Evolutionary conservation across 2,888 invertebrate genomes (phyloP).

Genomic region (Taphrorychus bicolor): DNA sequence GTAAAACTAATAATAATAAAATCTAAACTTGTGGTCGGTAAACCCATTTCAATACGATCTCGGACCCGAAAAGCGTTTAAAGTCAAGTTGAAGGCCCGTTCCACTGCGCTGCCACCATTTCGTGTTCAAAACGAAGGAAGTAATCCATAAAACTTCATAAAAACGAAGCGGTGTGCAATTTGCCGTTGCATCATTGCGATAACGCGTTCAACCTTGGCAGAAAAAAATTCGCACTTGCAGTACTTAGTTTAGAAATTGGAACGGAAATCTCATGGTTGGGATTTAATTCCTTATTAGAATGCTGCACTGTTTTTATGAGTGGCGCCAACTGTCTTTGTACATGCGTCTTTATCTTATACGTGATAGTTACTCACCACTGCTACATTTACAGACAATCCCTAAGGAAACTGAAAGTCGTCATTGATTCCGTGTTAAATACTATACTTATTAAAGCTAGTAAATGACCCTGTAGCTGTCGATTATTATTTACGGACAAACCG

Average conservation of each 20-base stretch:
- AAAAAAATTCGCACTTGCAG: slow-evolving; percentile 30
- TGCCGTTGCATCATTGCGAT: slow-evolving; percentile 31
- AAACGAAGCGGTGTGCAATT: slow-evolving; percentile 16
- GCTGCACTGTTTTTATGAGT: slow-evolving; percentile 6
- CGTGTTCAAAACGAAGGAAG: neutral
- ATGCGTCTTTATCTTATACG: neutral
- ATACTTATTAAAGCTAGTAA: no score
- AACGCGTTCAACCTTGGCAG: slow-evolving; percentile 28
- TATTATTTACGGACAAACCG: neutral
- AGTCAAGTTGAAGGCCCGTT: neutral
- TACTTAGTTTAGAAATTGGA: slow-evolving; percentile 33
- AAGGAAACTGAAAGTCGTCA: no score
- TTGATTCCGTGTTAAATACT: no score
- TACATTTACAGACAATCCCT: no score
- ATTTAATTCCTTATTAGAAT: slow-evolving; percentile 11
- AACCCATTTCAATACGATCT: neutral
- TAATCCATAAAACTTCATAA: neutral
- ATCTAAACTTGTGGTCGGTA: neutral
- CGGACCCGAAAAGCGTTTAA: neutral
- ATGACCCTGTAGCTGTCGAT: neutral
- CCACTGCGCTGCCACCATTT: neutral
- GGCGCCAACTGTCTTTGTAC: slow-evolving; percentile 24
- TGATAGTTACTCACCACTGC: neutral
- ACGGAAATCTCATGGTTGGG: slow-evolving; percentile 25
- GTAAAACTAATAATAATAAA: no score